Evolutionary conservation across 1,140 invertebrate genomes (phyloP), one percentile per base, ranked within the genome.

Genomic region (Tenebrio molitor): DNA sequence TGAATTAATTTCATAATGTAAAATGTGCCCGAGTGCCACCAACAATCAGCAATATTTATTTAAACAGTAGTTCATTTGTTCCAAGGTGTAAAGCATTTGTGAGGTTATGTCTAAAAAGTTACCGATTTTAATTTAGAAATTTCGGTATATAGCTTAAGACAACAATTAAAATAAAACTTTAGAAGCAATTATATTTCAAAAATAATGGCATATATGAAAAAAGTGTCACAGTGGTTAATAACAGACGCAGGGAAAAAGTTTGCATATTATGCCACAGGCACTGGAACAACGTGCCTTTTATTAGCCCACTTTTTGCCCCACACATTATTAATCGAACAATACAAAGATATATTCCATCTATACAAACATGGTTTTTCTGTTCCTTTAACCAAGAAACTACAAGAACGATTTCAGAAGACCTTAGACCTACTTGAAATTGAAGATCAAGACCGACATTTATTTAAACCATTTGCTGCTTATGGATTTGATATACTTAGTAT

Each of bases 401-500:
- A 81, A 39, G 53, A 81, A 36, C 77, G 82, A 33, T 83, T 87
- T 63, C 41, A 86, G 12, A 82, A 85, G 77, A 86, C 88, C 2
- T 2, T 89, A 12, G 76, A 87, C 10, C 85, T 89, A 46, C 67
- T 78, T 16, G 72, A 81, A 65, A 78, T 91, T 7, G 17, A 77
- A 1, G 73, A 81, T 1, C 69, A 81, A 4, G 62, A 84, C 1
- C 82, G 77, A n/a, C 77, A 80, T 25, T 46, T 81, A 7, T 80
- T 87, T 41, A 81, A 85, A 42, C 85, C 89, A 0, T 93, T 92
- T 72, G 86, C 85, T 10, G 86, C 88, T 2, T 85, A 83, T 79
- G 91, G 90, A n/a, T 88, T 90, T 73, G 87, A 92, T 80, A 44
- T 88, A 0, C 87, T 87, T 75, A 83, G 86, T 76, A 84, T 84